phyloP scores from a whole-genome alignment of 1,140 invertebrate genomes.

The Trichonephila clavata region DNA sequence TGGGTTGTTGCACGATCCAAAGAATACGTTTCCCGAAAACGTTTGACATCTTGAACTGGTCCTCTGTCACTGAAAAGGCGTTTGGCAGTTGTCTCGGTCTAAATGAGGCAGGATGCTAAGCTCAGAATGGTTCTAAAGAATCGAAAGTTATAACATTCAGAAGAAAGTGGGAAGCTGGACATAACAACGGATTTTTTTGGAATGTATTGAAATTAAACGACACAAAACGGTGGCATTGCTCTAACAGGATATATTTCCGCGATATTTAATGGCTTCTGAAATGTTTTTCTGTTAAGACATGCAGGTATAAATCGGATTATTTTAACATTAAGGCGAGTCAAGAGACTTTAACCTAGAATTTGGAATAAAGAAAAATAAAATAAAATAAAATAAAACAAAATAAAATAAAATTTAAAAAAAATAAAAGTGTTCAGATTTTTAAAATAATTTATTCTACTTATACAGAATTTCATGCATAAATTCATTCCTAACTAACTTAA shows the following conservation, averaged over 20 bases:
- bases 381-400: no score
- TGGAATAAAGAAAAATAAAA: no score
- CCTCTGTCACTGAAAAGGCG: neutral
- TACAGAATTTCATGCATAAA: no score
- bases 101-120: conserved; percentile 57
- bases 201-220: conserved; percentile 13
- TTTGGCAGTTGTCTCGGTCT: conserved; percentile 42
- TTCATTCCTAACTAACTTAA: no score
- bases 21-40: neutral
- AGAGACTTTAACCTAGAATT: no score
- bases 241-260: conserved; percentile 7
- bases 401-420: no score
- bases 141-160: conserved; percentile 36
- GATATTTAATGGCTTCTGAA: neutral
- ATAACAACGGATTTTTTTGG: neutral
- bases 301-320: neutral
- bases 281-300: neutral
- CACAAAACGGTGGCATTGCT: neutral
- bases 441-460: no score
- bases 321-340: no score
- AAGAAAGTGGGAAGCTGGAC: conserved; percentile 37
- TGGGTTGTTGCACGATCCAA: conserved; percentile 30
- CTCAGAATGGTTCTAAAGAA: conserved; percentile 33
- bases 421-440: no score
- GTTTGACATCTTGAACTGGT: conserved; percentile 53